Evolutionary conservation across 1,140 invertebrate genomes (phyloP), one percentile per base, ranked within the genome.

Genomic region (Lepidostoma basale): DNA sequence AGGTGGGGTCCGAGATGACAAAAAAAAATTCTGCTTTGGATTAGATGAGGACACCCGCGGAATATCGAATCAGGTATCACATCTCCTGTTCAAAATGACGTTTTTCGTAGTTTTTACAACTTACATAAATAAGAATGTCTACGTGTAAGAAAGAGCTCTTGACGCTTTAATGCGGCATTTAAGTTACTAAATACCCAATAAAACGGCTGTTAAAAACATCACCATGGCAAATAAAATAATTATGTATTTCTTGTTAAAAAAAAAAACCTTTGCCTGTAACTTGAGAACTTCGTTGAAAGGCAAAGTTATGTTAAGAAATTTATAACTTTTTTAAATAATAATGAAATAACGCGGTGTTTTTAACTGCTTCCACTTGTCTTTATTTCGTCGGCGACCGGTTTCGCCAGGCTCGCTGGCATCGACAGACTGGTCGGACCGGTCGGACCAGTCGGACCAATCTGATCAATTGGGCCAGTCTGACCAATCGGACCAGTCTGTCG

Each of bases 141-240:
- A 1, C 1, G 42, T 8, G 65, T 16, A 26, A 30, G 45, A 40
- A 56, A 40, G 1, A 33, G 20, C 26, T 59, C 68, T 49, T 69
- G 62, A 69, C 62, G 47, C 44, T 69, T 69, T 69, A 69, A 58
- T 65, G 39, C 14, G 28, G 23, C 60, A 58, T 69, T 62, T 14
- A 52, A 56, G 20, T 44, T 12, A 25, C 30, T 68, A 68, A 62
- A 56, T 36, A 44, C 22, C 18, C 23, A 12, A 63, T 69, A 63
- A 69, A 69, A 63, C 56, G 9, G 14, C 22, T 30, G 25, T 63
- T 63, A 62, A 69, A n/a, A n/a, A 63, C 42, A 62, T 36, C 42
- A 25, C 66, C 44, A 63, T 25, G 45, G 62, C 33, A 28, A 54
- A 54, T 65, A 65, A 65, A 36, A 10, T 62, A 26, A 22, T 45